These are phyloP conservation scores for Gnatocerus cornutus DNA, from an alignment of 2,888 invertebrate genomes.

Conservation along the genomic window DNA sequence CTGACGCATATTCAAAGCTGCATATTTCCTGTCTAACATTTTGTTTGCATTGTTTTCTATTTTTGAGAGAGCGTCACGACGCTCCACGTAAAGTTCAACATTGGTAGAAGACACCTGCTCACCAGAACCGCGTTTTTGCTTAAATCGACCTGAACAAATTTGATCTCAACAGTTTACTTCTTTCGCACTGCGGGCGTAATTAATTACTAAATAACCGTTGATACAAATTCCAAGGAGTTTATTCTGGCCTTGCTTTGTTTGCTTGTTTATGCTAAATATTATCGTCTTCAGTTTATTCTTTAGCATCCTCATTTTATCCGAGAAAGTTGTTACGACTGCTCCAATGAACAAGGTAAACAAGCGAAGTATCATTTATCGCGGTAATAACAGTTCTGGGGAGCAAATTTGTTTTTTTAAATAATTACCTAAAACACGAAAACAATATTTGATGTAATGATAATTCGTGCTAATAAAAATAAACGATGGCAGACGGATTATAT, in stretches of 20 bases:
- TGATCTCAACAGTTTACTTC: neutral
- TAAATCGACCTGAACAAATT: slow-evolving; percentile 11
- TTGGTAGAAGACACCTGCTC: slow-evolving; percentile 33
- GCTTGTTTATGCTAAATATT: neutral
- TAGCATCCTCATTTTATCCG: slow-evolving; percentile 8
- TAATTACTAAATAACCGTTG: too few relatives aligned
- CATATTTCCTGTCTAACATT: slow-evolving; percentile 19
- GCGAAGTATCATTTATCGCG: slow-evolving; percentile 1
- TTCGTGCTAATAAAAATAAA: neutral
- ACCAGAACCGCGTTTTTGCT: slow-evolving; percentile 22
- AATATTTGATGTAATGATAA: neutral
- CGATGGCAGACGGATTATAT: neutral
- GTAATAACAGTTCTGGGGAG: neutral
- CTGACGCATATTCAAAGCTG: slow-evolving; percentile 24
- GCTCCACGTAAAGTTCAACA: slow-evolving; percentile 17
- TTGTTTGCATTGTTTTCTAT: slow-evolving; percentile 35
- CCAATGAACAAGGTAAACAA: slow-evolving; percentile 8
- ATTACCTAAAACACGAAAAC: slow-evolving; percentile 2
- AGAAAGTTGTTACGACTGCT: slow-evolving; percentile 5
- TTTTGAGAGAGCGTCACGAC: slow-evolving; percentile 30
- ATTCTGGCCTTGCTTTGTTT: neutral
- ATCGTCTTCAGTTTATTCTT: neutral
- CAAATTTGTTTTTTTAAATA: neutral
- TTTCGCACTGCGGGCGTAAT: neutral
- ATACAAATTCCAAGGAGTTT: neutral